phyloP scores from a whole-genome alignment of 2,888 invertebrate species.

The Ormyrus thymus region DNA sequence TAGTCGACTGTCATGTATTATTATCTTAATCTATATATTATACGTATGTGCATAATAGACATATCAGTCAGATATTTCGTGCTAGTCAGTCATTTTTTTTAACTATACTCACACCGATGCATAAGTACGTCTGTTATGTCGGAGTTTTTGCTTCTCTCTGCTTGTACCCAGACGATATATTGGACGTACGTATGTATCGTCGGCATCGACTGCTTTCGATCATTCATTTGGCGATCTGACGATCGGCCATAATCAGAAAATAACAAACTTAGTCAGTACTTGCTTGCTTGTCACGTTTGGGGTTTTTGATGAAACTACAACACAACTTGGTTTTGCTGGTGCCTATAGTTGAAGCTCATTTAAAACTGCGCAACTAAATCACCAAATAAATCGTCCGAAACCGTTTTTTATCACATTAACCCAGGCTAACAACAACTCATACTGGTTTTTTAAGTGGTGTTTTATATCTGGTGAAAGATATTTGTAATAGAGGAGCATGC shows the following conservation, averaged over 20 bases:
- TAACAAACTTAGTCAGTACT: constrained; percentile 26
- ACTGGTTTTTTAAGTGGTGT: neutral
- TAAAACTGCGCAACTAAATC: constrained; percentile 14
- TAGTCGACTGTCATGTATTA: constrained; percentile 63
- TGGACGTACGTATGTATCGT: constrained; percentile 33
- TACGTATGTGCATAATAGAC: constrained; percentile 45
- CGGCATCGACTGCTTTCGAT: constrained; percentile 42
- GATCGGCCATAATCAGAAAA: neutral
- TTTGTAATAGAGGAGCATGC: constrained; percentile 44
- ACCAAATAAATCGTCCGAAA: constrained; percentile 18
- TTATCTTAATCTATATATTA: constrained; percentile 39
- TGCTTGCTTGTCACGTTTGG: constrained; percentile 40
- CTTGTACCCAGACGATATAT: constrained; percentile 1
- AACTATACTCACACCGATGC: constrained; percentile 14
- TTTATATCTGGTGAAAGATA: constrained; percentile 28
- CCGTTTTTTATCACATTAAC: constrained; percentile 5
- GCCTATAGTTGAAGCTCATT: constrained; percentile 4
- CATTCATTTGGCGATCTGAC: constrained; percentile 35
- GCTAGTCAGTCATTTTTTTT: constrained; percentile 25
- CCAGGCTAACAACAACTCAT: neutral
- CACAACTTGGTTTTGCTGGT: constrained; percentile 42
- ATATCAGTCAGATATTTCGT: constrained; percentile 42
- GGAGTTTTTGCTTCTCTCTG: neutral
- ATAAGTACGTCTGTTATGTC: constrained; percentile 19
- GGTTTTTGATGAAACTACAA: constrained; percentile 3